Percentiles rank a stretch among this genome's conserved stretches.
These are phyloP conservation scores for Drosophila greeni DNA, from an alignment of 2,888 invertebrate species.

Conservation along the genomic window DNA sequence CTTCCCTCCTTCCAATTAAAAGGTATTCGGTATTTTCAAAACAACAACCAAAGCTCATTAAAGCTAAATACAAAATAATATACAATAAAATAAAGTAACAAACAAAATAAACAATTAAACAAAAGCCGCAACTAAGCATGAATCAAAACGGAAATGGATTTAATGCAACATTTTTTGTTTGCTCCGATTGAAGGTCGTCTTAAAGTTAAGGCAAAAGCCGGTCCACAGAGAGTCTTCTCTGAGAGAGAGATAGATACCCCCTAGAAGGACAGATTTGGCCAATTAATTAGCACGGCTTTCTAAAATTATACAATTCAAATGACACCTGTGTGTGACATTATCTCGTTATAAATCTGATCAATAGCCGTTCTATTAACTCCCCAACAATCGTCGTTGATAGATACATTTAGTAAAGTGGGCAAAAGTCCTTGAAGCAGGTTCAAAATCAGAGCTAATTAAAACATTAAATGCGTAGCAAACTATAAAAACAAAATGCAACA, in stretches of 20 bases:
- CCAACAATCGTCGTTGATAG: conserved; percentile 36
- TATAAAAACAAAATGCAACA: conserved; percentile 30
- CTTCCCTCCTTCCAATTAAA: conserved; percentile 39
- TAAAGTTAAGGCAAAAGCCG: conserved; percentile 43
- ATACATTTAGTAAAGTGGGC: conserved; percentile 28
- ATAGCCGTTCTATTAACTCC: conserved; percentile 32
- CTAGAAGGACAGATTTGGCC: conserved; percentile 43
- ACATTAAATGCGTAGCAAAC: conserved; percentile 63
- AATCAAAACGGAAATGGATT: conserved; percentile 61
- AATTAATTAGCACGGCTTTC: conserved; percentile 62
- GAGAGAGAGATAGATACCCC: background rate
- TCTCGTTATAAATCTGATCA: conserved; percentile 42
- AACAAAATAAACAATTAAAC: conserved; percentile 11
- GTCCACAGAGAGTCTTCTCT: conserved; percentile 18
- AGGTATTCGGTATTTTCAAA: conserved; percentile 40
- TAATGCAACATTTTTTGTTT: conserved; percentile 55
- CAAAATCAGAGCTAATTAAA: conserved; percentile 63
- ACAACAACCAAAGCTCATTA: conserved; percentile 33
- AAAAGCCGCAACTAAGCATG: conserved; percentile 37
- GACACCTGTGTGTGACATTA: conserved; percentile 58
- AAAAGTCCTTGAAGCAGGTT: conserved; percentile 54
- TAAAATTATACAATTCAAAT: conserved; percentile 49
- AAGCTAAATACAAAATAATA: conserved; percentile 27
- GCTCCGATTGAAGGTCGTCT: conserved; percentile 59
- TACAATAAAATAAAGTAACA: conserved; percentile 12